phyloP scores from a whole-genome alignment of 2,113 vertebrate genomes.

The Hypanus sabinus region DNA sequence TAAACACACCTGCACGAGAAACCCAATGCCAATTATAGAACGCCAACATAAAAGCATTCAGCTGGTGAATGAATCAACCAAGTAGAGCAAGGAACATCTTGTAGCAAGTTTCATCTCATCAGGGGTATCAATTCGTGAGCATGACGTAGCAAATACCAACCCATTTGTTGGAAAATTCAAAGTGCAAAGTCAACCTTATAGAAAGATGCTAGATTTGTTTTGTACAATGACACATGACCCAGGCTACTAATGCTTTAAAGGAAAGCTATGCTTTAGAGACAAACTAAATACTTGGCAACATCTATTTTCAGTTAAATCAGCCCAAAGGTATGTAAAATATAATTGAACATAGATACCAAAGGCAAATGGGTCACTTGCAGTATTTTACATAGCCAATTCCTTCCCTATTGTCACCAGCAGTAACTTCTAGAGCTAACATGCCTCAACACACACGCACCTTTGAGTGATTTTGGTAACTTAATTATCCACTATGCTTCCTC shows the following conservation, averaged over 20 bases:
- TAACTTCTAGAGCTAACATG: background rate
- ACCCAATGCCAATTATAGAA: background rate
- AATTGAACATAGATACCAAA: background rate
- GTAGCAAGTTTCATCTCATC: background rate
- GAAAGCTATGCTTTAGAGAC: background rate
- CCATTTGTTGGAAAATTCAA: too few relatives aligned
- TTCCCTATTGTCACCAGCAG: background rate
- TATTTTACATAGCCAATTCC: background rate
- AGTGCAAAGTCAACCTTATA: background rate
- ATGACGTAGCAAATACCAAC: background rate
- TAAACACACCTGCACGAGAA: background rate
- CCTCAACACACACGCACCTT: background rate
- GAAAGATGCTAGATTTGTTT: background rate
- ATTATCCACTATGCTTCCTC: background rate
- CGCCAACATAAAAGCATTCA: background rate
- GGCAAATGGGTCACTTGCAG: background rate
- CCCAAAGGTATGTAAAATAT: background rate
- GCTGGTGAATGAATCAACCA: background rate
- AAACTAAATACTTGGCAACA: background rate
- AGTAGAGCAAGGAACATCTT: background rate
- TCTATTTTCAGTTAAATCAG: background rate
- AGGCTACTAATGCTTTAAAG: background rate
- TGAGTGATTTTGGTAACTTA: background rate
- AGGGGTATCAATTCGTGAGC: background rate
- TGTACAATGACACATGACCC: background rate